Evolutionary conservation across 2,797 vertebrate species (phyloP).

Genomic region (Alectoris magna): DNA sequence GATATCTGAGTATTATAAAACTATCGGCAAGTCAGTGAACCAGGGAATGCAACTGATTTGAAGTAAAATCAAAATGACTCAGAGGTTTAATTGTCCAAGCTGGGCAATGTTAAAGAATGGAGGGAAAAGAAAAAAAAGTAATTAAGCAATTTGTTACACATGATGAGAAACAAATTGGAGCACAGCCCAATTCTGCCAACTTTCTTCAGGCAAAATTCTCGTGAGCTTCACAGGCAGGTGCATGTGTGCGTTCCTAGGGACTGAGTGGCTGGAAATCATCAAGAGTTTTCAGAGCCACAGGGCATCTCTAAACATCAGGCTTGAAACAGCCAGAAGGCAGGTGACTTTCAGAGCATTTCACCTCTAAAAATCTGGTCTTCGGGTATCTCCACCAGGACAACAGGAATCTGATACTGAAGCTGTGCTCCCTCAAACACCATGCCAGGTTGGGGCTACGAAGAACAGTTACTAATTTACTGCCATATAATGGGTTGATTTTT

Average conservation of each 20-base stretch:
- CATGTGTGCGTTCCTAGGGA: constrained; percentile 8
- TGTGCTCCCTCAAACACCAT: not conserved
- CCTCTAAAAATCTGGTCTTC: not conserved
- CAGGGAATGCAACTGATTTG: constrained; percentile 25
- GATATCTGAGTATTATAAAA: constrained; percentile 44
- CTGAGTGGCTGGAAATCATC: constrained; percentile 18
- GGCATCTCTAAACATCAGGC: constrained; percentile 38
- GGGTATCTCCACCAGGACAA: not conserved
- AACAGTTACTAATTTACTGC: not conserved
- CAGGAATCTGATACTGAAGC: not conserved
- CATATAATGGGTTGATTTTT: not conserved
- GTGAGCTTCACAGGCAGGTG: constrained; percentile 15
- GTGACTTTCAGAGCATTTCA: constrained; percentile 15
- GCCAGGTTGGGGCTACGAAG: not conserved
- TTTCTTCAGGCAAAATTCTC: constrained; percentile 63
- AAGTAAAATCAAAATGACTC: constrained; percentile 67
- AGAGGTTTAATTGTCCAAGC: constrained; percentile 61
- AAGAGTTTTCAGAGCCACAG: constrained; percentile 26
- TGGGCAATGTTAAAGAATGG: not conserved
- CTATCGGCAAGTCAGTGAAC: constrained; percentile 14
- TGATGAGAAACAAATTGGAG: constrained; percentile 51
- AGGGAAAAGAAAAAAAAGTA: constrained; percentile 17
- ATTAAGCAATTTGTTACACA: constrained; percentile 49
- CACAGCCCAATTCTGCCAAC: constrained; percentile 7
- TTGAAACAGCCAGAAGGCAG: not conserved